These are phyloP conservation scores for Avahi laniger DNA, from an alignment of 2,797 vertebrate species.

Conservation along the genomic window DNA sequence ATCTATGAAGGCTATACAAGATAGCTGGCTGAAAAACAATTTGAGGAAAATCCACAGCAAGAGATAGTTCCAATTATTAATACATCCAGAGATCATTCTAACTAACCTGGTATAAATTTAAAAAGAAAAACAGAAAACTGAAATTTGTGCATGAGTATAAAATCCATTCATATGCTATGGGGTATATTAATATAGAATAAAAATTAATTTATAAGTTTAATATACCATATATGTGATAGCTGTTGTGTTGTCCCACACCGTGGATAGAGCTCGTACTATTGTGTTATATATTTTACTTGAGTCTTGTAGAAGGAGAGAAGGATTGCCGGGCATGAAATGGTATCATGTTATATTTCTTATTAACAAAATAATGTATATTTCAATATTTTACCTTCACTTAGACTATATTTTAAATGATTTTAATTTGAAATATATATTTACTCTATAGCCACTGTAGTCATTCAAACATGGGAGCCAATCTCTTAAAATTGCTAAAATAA, in stretches of 20 bases:
- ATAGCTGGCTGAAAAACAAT: not conserved
- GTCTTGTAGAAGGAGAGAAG: not conserved
- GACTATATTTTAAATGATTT: constrained; percentile 10
- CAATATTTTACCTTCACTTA: constrained; percentile 16
- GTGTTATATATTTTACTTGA: not conserved
- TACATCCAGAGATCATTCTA: not conserved
- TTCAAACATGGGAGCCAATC: not conserved
- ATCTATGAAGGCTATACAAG: not conserved
- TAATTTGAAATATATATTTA: not conserved
- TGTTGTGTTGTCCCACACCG: not conserved
- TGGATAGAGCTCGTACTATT: not conserved
- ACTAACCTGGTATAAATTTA: not conserved
- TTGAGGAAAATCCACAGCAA: not conserved
- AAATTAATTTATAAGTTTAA: not conserved
- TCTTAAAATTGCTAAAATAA: constrained; percentile 36
- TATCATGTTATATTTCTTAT: not conserved
- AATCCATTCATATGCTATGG: not conserved
- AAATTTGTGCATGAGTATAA: not conserved
- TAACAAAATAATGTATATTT: not conserved
- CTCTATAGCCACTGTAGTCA: not conserved
- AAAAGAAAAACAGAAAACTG: not conserved
- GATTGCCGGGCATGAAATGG: not conserved
- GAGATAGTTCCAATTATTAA: not conserved
- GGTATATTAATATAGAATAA: not conserved
- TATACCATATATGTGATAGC: not conserved